phyloP scores from a whole-genome alignment of 1,140 invertebrate genomes.

The Trichonephila clavipes region DNA sequence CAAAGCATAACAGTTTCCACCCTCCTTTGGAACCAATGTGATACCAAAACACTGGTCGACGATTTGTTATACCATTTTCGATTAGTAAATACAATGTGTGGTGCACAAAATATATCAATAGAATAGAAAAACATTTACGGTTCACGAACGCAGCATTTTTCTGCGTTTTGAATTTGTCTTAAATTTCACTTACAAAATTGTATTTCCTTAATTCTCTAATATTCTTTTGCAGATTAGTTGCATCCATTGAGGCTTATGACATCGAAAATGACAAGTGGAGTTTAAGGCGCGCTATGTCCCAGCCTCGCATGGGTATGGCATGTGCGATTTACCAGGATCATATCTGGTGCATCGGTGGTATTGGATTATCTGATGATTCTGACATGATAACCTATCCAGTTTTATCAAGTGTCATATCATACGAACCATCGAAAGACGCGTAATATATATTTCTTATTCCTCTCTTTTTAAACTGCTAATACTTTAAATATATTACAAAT shows the following conservation, averaged over 20 bases:
- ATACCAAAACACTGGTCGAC: too few relatives aligned
- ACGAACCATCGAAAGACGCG: slow-evolving; percentile 38
- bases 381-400: slow-evolving; percentile 36
- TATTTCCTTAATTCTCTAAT: not conserved
- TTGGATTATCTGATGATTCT: slow-evolving; percentile 38
- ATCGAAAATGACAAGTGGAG: slow-evolving; percentile 64
- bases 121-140: too few relatives aligned
- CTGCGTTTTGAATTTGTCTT: too few relatives aligned
- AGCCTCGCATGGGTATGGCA: slow-evolving; percentile 67
- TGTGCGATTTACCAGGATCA: slow-evolving; percentile 20
- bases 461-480: too few relatives aligned
- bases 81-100: too few relatives aligned
- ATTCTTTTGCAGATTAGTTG: slow-evolving; percentile 48
- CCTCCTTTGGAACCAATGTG: too few relatives aligned
- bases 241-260: slow-evolving; percentile 70
- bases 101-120: too few relatives aligned
- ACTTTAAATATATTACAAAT: too few relatives aligned
- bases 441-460: not conserved
- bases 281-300: slow-evolving; percentile 11
- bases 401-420: slow-evolving; percentile 59
- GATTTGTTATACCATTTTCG: too few relatives aligned
- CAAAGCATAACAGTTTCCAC: too few relatives aligned
- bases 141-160: too few relatives aligned
- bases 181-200: too few relatives aligned
- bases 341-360: slow-evolving; percentile 72